Evolutionary conservation across 2,113 vertebrate genomes (phyloP).

Genomic region (Cyprinodon brontotheroides): DNA sequence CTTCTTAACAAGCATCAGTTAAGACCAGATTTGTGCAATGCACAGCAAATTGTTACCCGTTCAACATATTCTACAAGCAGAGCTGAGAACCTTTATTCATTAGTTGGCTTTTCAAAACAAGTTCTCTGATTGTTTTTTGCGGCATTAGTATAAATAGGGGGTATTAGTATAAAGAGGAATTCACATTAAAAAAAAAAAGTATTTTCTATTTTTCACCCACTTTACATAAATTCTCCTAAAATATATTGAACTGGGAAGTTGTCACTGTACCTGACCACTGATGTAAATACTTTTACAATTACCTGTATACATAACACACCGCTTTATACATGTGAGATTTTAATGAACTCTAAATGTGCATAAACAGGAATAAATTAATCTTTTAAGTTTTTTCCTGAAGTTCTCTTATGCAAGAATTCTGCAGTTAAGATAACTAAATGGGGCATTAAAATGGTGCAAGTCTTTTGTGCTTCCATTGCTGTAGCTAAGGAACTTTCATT

Average conservation of each 20-base stretch:
- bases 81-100: neutral
- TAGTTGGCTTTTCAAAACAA: neutral
- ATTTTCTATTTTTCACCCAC: neutral
- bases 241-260: neutral
- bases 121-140: neutral
- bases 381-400: conserved; percentile 39
- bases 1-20: neutral
- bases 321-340: neutral
- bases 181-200: neutral
- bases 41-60: neutral
- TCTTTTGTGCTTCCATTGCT: conserved; percentile 33
- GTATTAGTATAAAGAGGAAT: neutral
- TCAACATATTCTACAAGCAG: neutral
- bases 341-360: neutral
- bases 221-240: neutral
- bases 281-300: neutral
- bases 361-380: conserved; percentile 6
- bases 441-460: conserved; percentile 47
- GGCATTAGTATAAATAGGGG: neutral
- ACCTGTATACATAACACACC: neutral
- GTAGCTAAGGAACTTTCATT: conserved; percentile 33
- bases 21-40: neutral
- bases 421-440: conserved; percentile 65
- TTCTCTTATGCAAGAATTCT: conserved; percentile 66
- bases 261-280: neutral